These are phyloP conservation scores for Pelochelys cantorii DNA, from an alignment of 2,797 vertebrate genomes.

Conservation along the genomic window DNA sequence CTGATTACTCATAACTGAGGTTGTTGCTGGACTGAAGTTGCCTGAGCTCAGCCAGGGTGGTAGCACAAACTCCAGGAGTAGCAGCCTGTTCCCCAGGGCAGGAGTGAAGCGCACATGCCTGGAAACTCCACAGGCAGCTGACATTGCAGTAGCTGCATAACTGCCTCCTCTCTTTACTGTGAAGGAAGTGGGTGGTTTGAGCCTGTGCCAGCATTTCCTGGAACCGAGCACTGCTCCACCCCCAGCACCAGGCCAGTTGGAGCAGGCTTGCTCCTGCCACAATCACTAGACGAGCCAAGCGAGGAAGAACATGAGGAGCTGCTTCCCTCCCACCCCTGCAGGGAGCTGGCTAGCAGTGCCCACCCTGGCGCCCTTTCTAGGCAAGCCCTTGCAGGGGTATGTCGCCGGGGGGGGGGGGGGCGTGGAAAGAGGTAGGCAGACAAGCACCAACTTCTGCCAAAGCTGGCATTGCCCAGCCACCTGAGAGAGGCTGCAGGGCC, in stretches of 20 bases:
- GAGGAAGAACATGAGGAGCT: not conserved
- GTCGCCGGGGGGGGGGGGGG: too few relatives aligned
- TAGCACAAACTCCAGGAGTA: not conserved
- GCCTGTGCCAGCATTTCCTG: not conserved
- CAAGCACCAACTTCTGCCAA: not conserved
- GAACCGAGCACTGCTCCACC: not conserved
- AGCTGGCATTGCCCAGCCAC: not conserved
- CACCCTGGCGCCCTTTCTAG: not conserved
- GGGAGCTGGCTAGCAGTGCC: not conserved
- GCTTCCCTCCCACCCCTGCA: not conserved
- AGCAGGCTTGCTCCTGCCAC: not conserved
- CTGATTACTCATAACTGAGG: too few relatives aligned
- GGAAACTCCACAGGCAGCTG: not conserved
- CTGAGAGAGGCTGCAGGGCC: not conserved
- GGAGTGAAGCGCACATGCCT: not conserved
- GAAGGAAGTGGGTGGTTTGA: not conserved
- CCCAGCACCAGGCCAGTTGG: not conserved
- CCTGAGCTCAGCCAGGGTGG: not conserved
- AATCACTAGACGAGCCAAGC: not conserved
- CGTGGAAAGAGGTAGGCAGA: not conserved
- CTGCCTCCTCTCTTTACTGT: not conserved
- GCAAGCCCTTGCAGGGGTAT: not conserved
- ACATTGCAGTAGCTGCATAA: not conserved
- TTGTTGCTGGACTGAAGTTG: too few relatives aligned
- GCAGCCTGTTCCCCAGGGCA: not conserved